Percentiles rank a stretch among this genome's conserved stretches.
phyloP scores from a whole-genome alignment of 2,888 invertebrate species.

The Oscheius sp. region DNA sequence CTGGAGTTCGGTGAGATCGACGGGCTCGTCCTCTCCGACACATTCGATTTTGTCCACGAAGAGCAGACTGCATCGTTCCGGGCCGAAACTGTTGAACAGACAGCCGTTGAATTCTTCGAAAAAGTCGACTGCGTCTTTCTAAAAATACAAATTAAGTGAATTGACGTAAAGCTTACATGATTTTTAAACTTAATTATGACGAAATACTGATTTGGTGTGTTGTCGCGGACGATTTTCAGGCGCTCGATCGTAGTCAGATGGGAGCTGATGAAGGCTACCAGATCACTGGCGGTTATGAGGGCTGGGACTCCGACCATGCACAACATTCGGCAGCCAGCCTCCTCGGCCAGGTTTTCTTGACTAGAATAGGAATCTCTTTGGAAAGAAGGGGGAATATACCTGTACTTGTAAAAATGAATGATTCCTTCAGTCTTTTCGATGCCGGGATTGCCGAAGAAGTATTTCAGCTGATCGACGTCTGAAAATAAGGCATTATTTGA shows the following conservation, averaged over 20 bases:
- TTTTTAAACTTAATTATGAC: constrained; percentile 86
- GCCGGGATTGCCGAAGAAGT: constrained; percentile 93
- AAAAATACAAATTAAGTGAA: constrained; percentile 59
- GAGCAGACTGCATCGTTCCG: constrained; percentile 90
- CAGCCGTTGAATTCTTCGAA: constrained; percentile 91
- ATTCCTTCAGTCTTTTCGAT: constrained; percentile 97
- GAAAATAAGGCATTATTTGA: constrained; percentile 21
- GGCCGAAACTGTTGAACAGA: constrained; percentile 92
- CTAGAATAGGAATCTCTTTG: constrained; percentile 19
- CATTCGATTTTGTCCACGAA: constrained; percentile 94
- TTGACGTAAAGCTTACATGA: constrained; percentile 74
- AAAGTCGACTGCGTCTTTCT: constrained; percentile 89
- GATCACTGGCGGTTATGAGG: constrained; percentile 89
- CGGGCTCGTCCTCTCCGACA: constrained; percentile 75
- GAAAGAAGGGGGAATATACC: constrained; percentile 78
- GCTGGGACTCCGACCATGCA: constrained; percentile 91
- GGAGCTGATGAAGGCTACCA: constrained; percentile 86
- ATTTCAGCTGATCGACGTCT: constrained; percentile 72
- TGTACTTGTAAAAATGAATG: constrained; percentile 95
- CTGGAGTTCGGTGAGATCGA: constrained; percentile 73
- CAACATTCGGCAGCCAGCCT: constrained; percentile 83
- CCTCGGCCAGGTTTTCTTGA: constrained; percentile 56
- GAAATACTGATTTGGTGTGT: constrained; percentile 95
- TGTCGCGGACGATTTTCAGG: constrained; percentile 85
- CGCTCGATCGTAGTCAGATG: constrained; percentile 40